Evolutionary conservation across 2,888 invertebrate species (phyloP).

Genomic region (Pristionchus japonicus): DNA sequence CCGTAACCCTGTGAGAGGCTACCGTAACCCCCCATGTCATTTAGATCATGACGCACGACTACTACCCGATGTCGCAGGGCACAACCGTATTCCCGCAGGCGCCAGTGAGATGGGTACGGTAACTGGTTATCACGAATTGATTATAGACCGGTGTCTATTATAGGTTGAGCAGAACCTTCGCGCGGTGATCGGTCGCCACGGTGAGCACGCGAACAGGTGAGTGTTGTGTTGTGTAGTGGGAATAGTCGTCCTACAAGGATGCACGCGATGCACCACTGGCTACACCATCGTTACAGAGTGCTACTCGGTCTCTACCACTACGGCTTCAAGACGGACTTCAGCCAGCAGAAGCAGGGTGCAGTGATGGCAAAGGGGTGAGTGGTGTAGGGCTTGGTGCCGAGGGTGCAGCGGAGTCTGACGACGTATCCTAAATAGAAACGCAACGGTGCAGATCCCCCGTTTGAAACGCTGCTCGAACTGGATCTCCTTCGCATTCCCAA

Average conservation of each 20-base stretch:
- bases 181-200: conserved; percentile 20
- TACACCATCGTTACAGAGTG: conserved; percentile 24
- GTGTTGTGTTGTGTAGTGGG: not conserved
- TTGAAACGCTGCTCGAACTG: not conserved
- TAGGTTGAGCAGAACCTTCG: conserved; percentile 45
- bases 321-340: conserved; percentile 43
- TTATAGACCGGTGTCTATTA: not conserved
- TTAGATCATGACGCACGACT: conserved; percentile 47
- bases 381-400: not conserved
- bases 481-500: not conserved
- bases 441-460: not conserved
- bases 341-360: conserved; percentile 2
- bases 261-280: not conserved
- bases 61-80: not conserved
- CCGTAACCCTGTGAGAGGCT: not conserved
- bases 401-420: not conserved
- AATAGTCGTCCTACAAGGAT: not conserved
- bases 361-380: conserved; percentile 42
- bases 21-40: not conserved
- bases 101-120: conserved; percentile 38
- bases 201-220: conserved; percentile 31
- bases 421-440: not conserved
- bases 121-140: not conserved
- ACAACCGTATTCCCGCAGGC: conserved; percentile 36
- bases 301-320: conserved; percentile 42